Percentiles rank a stretch among this genome's conserved stretches.
Evolutionary conservation across 1,140 invertebrate species (phyloP).

Genomic region (Bemisia tabaci): DNA sequence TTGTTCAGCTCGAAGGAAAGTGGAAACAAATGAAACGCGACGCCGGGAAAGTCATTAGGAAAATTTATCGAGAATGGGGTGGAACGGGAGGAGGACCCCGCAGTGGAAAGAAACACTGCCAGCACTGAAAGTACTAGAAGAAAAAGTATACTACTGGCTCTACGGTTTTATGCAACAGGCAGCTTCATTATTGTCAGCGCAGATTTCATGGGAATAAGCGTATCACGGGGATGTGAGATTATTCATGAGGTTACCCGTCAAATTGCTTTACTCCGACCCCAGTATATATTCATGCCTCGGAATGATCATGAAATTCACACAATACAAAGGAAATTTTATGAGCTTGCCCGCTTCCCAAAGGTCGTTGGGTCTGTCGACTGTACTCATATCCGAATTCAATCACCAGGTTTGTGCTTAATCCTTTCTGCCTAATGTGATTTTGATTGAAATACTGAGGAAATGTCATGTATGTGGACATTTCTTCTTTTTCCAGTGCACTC

Average conservation of each 20-base stretch:
- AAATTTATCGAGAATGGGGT: too few relatives aligned
- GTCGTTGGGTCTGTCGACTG: slow-evolving; percentile 33
- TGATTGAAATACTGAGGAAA: too few relatives aligned
- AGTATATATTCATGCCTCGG: slow-evolving; percentile 4
- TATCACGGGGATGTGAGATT: slow-evolving; percentile 2
- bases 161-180: slow-evolving; percentile 5
- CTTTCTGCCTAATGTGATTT: too few relatives aligned
- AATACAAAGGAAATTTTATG: slow-evolving; percentile 5
- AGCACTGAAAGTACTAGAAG: background rate
- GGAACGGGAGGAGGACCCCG: too few relatives aligned
- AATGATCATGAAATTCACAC: slow-evolving; percentile 1
- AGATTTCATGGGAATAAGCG: slow-evolving; percentile 4
- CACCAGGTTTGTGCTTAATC: slow-evolving; percentile 29
- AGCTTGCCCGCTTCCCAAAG: slow-evolving; percentile 11
- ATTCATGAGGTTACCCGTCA: background rate
- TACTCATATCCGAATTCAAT: slow-evolving; percentile 30
- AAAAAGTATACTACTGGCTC: background rate
- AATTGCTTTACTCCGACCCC: background rate
- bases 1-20: too few relatives aligned
- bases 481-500: background rate
- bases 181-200: background rate
- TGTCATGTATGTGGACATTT: too few relatives aligned
- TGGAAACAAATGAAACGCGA: too few relatives aligned
- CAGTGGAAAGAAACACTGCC: too few relatives aligned
- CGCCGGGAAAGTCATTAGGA: too few relatives aligned